Percentiles rank a stretch among this genome's conserved stretches.
These are phyloP conservation scores for Drosophila busckii DNA, from an alignment of 1,140 invertebrate genomes.

Conservation along the genomic window DNA sequence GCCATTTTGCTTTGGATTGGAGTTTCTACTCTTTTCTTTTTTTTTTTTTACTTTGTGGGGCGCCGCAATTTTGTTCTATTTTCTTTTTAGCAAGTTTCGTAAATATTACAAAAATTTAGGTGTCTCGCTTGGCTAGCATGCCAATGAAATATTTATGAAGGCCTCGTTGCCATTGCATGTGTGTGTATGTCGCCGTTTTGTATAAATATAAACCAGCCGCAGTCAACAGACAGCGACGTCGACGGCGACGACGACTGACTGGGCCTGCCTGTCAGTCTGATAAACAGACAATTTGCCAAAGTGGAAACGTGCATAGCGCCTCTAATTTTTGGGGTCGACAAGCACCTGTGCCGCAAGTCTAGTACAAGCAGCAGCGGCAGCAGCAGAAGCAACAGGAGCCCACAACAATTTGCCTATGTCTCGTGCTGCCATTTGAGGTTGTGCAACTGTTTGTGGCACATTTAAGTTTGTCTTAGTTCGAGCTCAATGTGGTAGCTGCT, in stretches of 20 bases:
- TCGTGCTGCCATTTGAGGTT: too few species aligned
- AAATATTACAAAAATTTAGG: constrained; percentile 77
- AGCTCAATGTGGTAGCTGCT: too few species aligned
- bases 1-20: constrained; percentile 48
- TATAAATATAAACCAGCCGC: constrained; percentile 62
- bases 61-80: constrained; percentile 9
- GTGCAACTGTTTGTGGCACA: too few species aligned
- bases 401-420: too few species aligned
- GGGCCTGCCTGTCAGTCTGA: constrained; percentile 58
- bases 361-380: background rate
- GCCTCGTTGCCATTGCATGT: constrained; percentile 17
- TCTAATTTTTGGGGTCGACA: constrained; percentile 55
- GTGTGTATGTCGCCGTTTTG: constrained; percentile 48
- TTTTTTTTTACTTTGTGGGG: constrained; percentile 25
- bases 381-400: too few species aligned
- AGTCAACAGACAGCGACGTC: constrained; percentile 22
- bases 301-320: constrained; percentile 69
- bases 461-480: too few species aligned
- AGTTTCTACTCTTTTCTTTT: constrained; percentile 7
- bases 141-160: constrained; percentile 72
- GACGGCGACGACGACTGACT: constrained; percentile 26
- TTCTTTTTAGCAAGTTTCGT: constrained; percentile 69
- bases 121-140: constrained; percentile 64
- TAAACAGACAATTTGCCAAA: constrained; percentile 76
- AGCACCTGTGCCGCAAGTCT: constrained; percentile 50